phyloP scores from a whole-genome alignment of 2,888 invertebrate species.

The Drosophila lutescens region DNA sequence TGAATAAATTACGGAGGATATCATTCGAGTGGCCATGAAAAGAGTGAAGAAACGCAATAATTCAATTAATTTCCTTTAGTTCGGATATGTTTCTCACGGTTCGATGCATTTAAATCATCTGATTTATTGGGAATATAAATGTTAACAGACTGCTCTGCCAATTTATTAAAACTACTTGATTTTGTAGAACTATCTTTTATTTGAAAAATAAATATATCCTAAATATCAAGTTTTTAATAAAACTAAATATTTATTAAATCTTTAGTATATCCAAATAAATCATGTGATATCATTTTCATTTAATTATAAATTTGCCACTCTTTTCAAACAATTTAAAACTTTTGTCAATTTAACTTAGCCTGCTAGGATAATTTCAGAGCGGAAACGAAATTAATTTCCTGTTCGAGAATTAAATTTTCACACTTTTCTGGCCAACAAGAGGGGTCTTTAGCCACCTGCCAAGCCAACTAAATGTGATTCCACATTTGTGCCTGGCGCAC shows the following conservation, averaged over 20 bases:
- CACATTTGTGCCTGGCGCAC: slow-evolving; percentile 15
- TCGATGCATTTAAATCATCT: not conserved
- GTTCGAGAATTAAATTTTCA: slow-evolving; percentile 13
- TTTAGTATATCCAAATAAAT: not conserved
- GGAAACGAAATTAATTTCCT: slow-evolving; percentile 38
- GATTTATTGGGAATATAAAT: not conserved
- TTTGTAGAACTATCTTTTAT: no score
- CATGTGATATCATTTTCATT: not conserved
- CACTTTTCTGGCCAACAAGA: not conserved
- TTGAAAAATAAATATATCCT: no score
- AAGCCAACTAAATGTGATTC: slow-evolving; percentile 13
- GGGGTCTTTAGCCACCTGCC: not conserved
- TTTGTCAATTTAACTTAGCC: not conserved
- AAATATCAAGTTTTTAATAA: no score
- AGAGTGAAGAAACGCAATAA: not conserved
- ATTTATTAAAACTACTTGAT: no score
- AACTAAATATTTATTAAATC: not conserved
- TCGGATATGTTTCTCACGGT: not conserved
- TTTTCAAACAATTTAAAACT: not conserved
- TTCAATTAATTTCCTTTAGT: slow-evolving; percentile 4
- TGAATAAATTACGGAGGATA: not conserved
- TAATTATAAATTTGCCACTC: not conserved
- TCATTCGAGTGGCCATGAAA: not conserved
- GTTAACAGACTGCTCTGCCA: no score
- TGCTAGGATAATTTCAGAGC: not conserved